Conservation (phyloP, 2,113 vertebrate species). For the Micronycteris hirsuta region DNA sequence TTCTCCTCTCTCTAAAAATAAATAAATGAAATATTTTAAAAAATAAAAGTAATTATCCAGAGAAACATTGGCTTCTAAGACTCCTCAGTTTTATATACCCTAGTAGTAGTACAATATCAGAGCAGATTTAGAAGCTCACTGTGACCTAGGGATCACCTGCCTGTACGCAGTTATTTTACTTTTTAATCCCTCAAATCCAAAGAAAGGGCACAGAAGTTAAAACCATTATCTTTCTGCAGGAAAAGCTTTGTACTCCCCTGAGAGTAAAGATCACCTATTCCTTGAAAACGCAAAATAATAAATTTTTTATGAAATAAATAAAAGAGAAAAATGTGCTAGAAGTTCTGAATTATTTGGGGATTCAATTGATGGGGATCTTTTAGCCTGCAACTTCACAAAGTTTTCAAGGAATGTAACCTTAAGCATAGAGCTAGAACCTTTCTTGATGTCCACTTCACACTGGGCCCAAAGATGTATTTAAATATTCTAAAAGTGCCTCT, state of each 20-base stretch:
- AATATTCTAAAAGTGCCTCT: not conserved
- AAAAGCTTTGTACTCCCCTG: not conserved
- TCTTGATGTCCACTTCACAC: not conserved
- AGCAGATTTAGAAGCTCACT: not conserved
- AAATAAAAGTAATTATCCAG: not conserved
- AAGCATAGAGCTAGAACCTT: not conserved
- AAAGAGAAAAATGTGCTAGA: not conserved
- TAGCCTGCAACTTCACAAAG: not conserved
- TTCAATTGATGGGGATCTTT: not conserved
- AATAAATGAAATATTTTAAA: no score
- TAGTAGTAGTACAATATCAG: not conserved
- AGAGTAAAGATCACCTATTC: not conserved
- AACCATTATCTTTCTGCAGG: not conserved
- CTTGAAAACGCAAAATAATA: not conserved
- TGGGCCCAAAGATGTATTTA: not conserved
- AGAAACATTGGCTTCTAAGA: not conserved
- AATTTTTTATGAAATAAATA: not conserved
- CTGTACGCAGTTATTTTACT: not conserved
- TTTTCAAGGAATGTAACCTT: not conserved
- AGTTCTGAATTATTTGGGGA: not conserved
- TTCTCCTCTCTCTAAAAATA: no score
- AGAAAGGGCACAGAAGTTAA: not conserved
- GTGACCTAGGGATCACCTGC: accelerated
- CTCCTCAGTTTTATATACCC: not conserved
- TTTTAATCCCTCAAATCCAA: not conserved